A percentile compares a stretch with the other conserved stretches of the same genome.
These are phyloP conservation scores for Pollachius pollachius DNA, from an alignment of 2,113 vertebrate genomes.

Conservation along the genomic window DNA sequence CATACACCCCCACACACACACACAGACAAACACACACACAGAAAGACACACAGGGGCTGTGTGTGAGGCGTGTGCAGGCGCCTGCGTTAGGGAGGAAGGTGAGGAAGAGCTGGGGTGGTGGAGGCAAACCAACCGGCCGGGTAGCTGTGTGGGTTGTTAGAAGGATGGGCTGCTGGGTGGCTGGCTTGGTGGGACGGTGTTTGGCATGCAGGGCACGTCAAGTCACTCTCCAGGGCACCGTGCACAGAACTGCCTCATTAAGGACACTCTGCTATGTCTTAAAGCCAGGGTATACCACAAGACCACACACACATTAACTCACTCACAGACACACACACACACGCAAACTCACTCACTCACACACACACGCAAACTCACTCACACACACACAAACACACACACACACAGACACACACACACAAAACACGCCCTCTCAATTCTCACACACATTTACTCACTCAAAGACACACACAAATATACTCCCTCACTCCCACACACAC, in stretches of 20 bases:
- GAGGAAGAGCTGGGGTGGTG: constrained; percentile 15
- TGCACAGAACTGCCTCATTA: constrained; percentile 70
- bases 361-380: background rate
- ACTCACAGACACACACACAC: constrained; percentile 11
- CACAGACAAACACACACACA: background rate
- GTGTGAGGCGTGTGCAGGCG: no score
- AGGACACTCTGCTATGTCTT: constrained; percentile 58
- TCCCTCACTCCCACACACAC: background rate
- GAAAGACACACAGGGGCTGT: background rate
- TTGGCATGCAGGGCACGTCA: constrained; percentile 64
- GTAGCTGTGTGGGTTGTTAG: no score
- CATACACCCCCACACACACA: no score
- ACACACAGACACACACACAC: background rate
- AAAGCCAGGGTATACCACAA: constrained; percentile 53
- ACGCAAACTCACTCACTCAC: constrained; percentile 8
- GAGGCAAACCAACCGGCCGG: background rate
- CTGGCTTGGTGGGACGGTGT: constrained; percentile 26
- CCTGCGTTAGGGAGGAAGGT: background rate
- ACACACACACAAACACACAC: background rate
- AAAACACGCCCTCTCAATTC: background rate
- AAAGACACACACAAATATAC: constrained; percentile 10
- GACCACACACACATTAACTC: constrained; percentile 49
- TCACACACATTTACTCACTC: constrained; percentile 33
- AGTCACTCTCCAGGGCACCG: constrained; percentile 46
- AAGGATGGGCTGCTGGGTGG: background rate